Conservation (phyloP, 1,140 invertebrate genomes). For the Drosophila equinoxialis region DNA sequence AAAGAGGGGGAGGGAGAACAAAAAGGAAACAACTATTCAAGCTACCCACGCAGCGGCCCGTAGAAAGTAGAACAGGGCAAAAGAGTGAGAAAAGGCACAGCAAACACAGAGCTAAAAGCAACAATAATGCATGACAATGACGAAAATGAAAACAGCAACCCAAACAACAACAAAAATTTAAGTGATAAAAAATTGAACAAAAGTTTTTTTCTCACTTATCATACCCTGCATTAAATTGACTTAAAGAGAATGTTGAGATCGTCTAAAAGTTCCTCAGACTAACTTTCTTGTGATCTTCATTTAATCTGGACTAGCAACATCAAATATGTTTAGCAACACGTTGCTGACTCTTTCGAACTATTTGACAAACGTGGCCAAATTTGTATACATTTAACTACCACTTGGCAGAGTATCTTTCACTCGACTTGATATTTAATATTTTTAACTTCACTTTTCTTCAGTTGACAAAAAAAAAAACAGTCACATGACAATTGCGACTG, state of each 20-base stretch:
- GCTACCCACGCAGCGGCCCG: constrained; percentile 55
- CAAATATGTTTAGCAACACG: background rate
- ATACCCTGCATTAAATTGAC: background rate
- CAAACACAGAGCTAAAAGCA: constrained; percentile 34
- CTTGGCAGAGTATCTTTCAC: constrained; percentile 4
- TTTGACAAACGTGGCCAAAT: no score
- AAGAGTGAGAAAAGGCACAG: constrained; percentile 48
- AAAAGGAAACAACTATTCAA: constrained; percentile 39
- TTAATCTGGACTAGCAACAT: background rate
- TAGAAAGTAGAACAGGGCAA: constrained; percentile 75
- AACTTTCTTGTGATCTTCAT: no score
- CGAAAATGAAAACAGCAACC: constrained; percentile 44
- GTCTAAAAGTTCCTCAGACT: no score
- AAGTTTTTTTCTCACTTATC: constrained; percentile 1
- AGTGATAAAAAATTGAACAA: constrained; percentile 41
- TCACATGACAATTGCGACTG: constrained; percentile 67
- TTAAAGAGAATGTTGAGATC: no score
- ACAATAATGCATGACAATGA: constrained; percentile 34
- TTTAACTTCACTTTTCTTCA: background rate
- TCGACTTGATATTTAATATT: background rate
- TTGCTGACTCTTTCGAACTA: background rate
- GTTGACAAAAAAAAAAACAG: constrained; percentile 44
- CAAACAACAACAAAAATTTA: constrained; percentile 35
- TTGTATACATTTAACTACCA: no score
- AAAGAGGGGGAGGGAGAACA: background rate